Evolutionary conservation across 2,113 vertebrate species (phyloP).

Genomic region (Coreoperca whiteheadi): DNA sequence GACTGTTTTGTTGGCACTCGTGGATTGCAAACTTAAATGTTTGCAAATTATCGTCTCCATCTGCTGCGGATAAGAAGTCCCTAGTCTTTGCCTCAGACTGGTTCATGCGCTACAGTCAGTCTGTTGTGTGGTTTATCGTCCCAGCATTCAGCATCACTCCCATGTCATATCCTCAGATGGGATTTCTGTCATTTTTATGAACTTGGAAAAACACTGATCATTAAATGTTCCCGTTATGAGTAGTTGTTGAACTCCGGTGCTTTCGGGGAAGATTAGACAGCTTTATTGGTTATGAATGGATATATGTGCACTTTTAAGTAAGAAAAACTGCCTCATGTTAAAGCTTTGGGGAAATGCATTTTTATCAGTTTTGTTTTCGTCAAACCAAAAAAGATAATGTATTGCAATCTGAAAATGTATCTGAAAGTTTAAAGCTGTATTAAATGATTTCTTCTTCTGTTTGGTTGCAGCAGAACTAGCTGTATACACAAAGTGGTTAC

Average conservation of each 20-base stretch:
- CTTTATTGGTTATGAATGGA: not conserved
- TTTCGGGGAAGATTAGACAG: not conserved
- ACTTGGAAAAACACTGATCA: not conserved
- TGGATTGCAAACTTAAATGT: slow-evolving; percentile 43
- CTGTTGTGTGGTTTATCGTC: not conserved
- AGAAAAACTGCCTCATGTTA: not conserved
- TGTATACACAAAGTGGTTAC: not conserved
- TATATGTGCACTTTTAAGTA: not conserved
- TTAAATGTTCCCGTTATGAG: not conserved
- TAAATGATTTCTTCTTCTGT: not conserved
- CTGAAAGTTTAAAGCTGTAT: not conserved
- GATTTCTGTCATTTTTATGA: not conserved
- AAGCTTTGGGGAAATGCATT: not conserved
- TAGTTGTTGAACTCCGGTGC: not conserved
- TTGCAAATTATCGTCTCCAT: slow-evolving; percentile 51
- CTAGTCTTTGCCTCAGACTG: not conserved
- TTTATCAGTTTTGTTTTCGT: not conserved
- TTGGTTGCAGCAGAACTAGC: not conserved
- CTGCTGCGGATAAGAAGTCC: slow-evolving; percentile 20
- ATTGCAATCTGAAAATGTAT: not conserved
- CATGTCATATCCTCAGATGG: not conserved
- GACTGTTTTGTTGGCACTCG: slow-evolving; percentile 32
- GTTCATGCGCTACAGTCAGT: slow-evolving; percentile 32
- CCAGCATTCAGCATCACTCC: not conserved
- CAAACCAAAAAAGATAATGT: not conserved